Evolutionary conservation across 2,797 vertebrate genomes (phyloP), one percentile per base, ranked within the genome.

Genomic region (Diglossa cyanea): DNA sequence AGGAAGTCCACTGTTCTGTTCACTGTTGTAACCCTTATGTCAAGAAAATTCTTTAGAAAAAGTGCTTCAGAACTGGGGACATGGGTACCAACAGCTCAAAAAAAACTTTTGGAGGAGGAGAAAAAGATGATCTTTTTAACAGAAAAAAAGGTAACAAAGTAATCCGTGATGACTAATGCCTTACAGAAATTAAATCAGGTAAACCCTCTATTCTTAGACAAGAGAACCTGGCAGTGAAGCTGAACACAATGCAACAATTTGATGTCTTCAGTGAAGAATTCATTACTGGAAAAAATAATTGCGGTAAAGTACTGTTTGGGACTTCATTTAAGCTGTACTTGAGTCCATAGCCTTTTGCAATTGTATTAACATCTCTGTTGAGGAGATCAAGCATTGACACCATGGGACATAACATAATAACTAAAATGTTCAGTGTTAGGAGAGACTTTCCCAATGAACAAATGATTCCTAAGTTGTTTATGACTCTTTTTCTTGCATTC

Each of bases 21-120:
- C 15, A 54, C 13, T 30, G 14, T 30, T 0, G 1, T 63, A 35
- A 76, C 11, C 5, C 3, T 25, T 40, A 8, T 6, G 5, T 17
- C 44, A 87, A 85, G 53, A 3, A 76, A 67, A 61, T 50, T 28
- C 21, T 66, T 48, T 10, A 54, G n/a, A 57, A 65, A 71, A 77
- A 51, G 16, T 31, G 23, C 25, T 57, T 83, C 2, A 19, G 30
- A 85, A 44, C 3, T n/a, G 9, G 35, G 42, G 19, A 54, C 28
- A n/a, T 5, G 9, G 12, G 9, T 54, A 55, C 8, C 16, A 88
- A 90, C 30, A 44, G 11, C 18, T 68, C 0, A 57, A 70, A 70
- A 72, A 84, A n/a, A 30, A 6, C 7, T 73, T 73, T 45, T 61
- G 26, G 19, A 78, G 21, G 31, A 88, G 3, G 4, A 51, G 13